These are phyloP conservation scores for Heliconius erato DNA, from an alignment of 2,888 invertebrate species.

Conservation along the genomic window DNA sequence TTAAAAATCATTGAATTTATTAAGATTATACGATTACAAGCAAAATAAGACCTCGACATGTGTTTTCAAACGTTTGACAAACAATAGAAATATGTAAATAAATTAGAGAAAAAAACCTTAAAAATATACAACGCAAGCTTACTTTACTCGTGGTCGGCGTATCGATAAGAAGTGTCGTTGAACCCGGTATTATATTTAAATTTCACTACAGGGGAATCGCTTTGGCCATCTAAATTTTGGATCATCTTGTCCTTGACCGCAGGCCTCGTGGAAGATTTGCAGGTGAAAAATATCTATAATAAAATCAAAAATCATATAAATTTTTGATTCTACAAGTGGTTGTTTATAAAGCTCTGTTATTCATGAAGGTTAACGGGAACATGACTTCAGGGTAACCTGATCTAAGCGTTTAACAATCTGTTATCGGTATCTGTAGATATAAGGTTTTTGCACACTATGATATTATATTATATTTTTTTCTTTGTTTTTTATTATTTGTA, in stretches of 20 bases:
- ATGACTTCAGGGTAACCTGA: conserved; percentile 38
- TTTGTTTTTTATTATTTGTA: too few species aligned
- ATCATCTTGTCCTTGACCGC: conserved; percentile 66
- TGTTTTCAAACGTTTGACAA: conserved; percentile 17
- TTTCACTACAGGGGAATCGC: conserved; percentile 56
- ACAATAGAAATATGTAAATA: conserved; percentile 22
- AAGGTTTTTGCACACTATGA: conserved; percentile 6
- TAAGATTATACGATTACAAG: neutral
- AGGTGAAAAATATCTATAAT: conserved; percentile 46
- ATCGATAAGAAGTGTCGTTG: conserved; percentile 57
- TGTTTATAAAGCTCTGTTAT: conserved; percentile 39
- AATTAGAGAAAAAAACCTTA: conserved; percentile 2
- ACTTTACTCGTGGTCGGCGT: conserved; percentile 48
- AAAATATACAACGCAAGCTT: conserved; percentile 26
- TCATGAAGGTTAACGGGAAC: conserved; percentile 47
- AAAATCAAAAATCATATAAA: neutral
- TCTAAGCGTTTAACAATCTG: conserved; percentile 31
- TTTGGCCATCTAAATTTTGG: conserved; percentile 66
- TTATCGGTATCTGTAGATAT: conserved; percentile 17
- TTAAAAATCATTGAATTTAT: neutral
- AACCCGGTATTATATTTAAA: conserved; percentile 56
- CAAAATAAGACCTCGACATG: conserved; percentile 16
- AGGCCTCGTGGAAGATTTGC: conserved; percentile 54
- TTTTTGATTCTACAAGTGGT: neutral
- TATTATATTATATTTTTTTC: too few species aligned